A percentile compares a stretch with the other conserved stretches of the same genome.
These are phyloP conservation scores for Apodemia mormo DNA, from an alignment of 2,888 invertebrate genomes.

Conservation along the genomic window DNA sequence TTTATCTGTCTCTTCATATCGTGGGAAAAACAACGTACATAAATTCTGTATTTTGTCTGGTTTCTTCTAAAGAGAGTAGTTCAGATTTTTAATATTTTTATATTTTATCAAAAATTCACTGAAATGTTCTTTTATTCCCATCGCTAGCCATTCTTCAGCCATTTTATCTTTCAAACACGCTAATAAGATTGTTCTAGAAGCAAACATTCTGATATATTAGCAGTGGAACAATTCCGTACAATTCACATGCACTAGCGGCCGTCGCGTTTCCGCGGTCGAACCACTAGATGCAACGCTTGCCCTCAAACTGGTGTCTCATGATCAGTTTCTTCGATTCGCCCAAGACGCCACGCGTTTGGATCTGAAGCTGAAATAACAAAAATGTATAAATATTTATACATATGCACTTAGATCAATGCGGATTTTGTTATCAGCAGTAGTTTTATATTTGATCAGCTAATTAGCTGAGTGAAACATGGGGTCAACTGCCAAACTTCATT, in stretches of 20 bases:
- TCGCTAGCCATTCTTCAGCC: background rate
- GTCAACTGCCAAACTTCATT: background rate
- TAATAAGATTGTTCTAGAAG: slow-evolving; percentile 9
- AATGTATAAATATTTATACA: background rate
- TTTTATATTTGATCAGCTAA: background rate
- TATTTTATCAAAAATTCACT: background rate
- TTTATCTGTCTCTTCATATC: background rate
- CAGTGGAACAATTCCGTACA: slow-evolving; percentile 1
- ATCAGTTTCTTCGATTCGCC: slow-evolving; percentile 90
- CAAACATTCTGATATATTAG: background rate
- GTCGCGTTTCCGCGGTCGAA: slow-evolving; percentile 51
- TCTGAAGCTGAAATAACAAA: slow-evolving; percentile 80
- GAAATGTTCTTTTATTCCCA: background rate
- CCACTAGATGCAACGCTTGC: slow-evolving; percentile 63
- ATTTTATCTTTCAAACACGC: background rate
- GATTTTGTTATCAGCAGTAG: background rate
- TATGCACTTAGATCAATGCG: background rate
- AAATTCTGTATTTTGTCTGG: background rate
- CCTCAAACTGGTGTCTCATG: slow-evolving; percentile 91
- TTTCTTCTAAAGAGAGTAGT: too few relatives aligned
- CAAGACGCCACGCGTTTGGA: slow-evolving; percentile 90
- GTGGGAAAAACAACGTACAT: background rate
- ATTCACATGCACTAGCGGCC: slow-evolving; percentile 46
- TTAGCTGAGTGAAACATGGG: background rate
- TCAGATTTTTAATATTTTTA: too few relatives aligned